Conservation (phyloP, 2,113 vertebrate species). For the Tiliqua scincoides region DNA sequence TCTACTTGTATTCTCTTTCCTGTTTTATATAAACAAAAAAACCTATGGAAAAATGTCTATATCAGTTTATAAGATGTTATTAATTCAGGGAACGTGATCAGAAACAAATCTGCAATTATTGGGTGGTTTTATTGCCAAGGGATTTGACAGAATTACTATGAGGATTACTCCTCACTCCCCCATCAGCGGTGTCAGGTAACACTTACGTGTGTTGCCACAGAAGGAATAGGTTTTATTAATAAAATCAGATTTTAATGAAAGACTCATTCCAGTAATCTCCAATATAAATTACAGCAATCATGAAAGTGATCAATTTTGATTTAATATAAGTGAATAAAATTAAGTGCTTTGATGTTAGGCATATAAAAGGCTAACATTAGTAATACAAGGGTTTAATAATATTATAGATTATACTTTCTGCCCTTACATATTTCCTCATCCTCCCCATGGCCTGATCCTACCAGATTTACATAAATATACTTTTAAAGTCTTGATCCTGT, state of each 20-base stretch:
- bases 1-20: not conserved
- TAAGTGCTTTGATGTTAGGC: slow-evolving; percentile 61
- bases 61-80: not conserved
- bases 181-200: slow-evolving; percentile 63
- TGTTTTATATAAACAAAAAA: not conserved
- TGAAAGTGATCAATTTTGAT: slow-evolving; percentile 68
- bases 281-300: slow-evolving; percentile 61
- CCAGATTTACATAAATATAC: slow-evolving; percentile 29
- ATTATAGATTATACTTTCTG: not conserved
- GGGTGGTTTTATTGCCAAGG: slow-evolving; percentile 41
- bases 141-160: slow-evolving; percentile 57
- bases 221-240: slow-evolving; percentile 68
- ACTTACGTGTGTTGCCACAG: slow-evolving; percentile 38
- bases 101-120: not conserved
- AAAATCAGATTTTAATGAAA: slow-evolving; percentile 70
- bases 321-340: slow-evolving; percentile 58
- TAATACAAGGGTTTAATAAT: slow-evolving; percentile 54
- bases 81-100: slow-evolving; percentile 32
- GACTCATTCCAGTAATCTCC: slow-evolving; percentile 57
- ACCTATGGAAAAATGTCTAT: accelerated
- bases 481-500: not conserved
- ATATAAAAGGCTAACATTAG: slow-evolving; percentile 52
- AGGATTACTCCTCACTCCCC: slow-evolving; percentile 60
- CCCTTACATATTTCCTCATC: not conserved
- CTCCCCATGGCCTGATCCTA: slow-evolving; percentile 24